Conservation (phyloP, 2,888 invertebrate genomes). For the Lasioglossum marginatum region DNA sequence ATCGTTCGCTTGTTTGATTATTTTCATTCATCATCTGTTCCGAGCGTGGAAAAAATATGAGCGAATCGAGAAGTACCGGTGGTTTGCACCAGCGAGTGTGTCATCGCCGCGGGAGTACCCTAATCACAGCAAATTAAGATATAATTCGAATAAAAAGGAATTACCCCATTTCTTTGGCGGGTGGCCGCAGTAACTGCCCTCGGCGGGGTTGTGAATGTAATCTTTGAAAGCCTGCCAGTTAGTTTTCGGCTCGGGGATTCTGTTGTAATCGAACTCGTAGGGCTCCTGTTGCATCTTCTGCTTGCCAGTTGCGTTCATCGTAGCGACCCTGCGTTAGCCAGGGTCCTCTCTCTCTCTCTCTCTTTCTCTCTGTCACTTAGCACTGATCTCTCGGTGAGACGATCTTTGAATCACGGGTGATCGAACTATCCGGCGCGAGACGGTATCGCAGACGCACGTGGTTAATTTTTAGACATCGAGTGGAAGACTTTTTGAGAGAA, state of each 20-base stretch:
- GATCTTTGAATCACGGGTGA: not conserved
- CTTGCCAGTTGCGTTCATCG: constrained; percentile 74
- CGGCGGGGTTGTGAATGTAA: constrained; percentile 86
- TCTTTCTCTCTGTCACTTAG: too few species aligned
- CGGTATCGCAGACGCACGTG: not conserved
- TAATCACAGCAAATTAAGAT: not conserved
- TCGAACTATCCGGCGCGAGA: not conserved
- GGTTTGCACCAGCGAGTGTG: not conserved
- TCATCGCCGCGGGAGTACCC: not conserved
- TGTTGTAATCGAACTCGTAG: constrained; percentile 77
- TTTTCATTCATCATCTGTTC: not conserved
- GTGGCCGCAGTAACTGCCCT: constrained; percentile 88
- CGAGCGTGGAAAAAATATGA: not conserved
- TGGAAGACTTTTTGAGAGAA: not conserved
- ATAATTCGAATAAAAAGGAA: constrained; percentile 1
- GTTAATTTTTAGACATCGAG: not conserved
- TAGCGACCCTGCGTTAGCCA: not conserved
- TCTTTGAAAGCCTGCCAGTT: constrained; percentile 78
- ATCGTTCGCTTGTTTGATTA: not conserved
- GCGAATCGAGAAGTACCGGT: not conserved
- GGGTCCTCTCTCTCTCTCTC: too few species aligned
- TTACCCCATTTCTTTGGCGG: constrained; percentile 89
- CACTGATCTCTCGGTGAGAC: not conserved
- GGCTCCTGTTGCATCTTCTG: constrained; percentile 72
- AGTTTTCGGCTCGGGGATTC: constrained; percentile 74